Base-by-base conservation (phyloP, 2,888 invertebrate genomes). In the Junonia oenone region DNA sequence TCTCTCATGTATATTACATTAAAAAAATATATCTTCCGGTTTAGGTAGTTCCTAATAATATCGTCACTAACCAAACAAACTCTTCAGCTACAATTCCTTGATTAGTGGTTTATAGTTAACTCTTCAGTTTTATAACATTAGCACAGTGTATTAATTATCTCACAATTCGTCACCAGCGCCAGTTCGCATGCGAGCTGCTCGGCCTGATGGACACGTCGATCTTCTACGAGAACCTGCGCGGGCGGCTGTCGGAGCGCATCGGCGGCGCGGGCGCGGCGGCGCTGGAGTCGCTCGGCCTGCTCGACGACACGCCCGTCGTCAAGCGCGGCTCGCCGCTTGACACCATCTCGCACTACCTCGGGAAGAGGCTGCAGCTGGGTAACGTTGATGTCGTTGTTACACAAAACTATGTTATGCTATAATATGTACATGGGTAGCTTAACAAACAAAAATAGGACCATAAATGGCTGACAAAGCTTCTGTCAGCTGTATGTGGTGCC, bases 141-240 rank as follows among this genome's bases (percentile, higher is more conserved):
- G 11, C 0, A 33, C 6, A 33, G 8, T 33, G 8, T 33, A 33
- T 11, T n/a, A 33, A 33, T 27, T 27, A 6, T 11, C 1, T 31
- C 2, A 31, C 11, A 31, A 0, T 45, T 57, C 17, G 4, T 53
- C 15, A 31, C 11, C 58, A 66, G 96, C 94, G 96, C 68, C 94
- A 96, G 75, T 92, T 98, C 52, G 93, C 98, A 38, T 97, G 97
- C 71, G 95, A 95, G 68, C 87, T 98, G 43, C 87, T 99, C 55
- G 98, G 98, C 0, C 84, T 98, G 64, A 92, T 95, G 58, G 95
- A 95, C 68, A 91, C 93, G 2, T 96, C 97, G 68, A 97, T 99
- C 64, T 96, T 99, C 90, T 96, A 95, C 69, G 98, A 98, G 76
- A 98, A 98, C 76, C 88, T 99, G 26, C 96, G 95, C 75, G 95